A percentile compares a stretch with the other conserved stretches of the same genome.
phyloP scores from a whole-genome alignment of 2,113 vertebrate genomes.

The Tangachromis dhanisi region DNA sequence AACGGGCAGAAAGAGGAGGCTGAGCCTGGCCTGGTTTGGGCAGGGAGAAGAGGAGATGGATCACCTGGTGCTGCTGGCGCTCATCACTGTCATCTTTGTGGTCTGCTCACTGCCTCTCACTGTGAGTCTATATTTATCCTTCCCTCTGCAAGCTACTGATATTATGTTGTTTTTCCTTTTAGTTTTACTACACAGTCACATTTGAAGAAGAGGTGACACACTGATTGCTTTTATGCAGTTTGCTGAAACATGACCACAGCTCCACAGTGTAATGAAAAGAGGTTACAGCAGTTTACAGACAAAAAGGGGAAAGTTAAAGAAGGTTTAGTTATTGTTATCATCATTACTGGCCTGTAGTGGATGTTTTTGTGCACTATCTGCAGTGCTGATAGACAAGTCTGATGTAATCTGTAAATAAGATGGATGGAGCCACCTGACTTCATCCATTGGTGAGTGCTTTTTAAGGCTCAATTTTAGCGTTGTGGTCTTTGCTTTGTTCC shows the following conservation, averaged over 20 bases:
- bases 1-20: conserved; percentile 50
- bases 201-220: neutral
- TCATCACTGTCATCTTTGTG: conserved; percentile 82
- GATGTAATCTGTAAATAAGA: neutral
- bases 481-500: neutral
- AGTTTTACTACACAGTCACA: neutral
- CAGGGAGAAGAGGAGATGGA: conserved; percentile 80
- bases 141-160: neutral
- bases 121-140: conserved; percentile 66
- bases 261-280: neutral
- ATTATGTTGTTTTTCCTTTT: neutral
- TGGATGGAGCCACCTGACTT: neutral
- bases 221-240: neutral
- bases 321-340: neutral
- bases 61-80: conserved; percentile 79
- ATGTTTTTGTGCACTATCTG: neutral
- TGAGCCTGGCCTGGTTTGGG: conserved; percentile 67
- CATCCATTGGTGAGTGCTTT: neutral
- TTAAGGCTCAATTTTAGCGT: neutral
- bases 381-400: neutral
- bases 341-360: neutral
- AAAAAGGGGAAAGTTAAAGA: neutral
- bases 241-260: neutral
- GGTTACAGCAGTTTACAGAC: neutral
- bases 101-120: conserved; percentile 85